phyloP scores from a whole-genome alignment of 1,140 invertebrate species.

The Aethina tumida region DNA sequence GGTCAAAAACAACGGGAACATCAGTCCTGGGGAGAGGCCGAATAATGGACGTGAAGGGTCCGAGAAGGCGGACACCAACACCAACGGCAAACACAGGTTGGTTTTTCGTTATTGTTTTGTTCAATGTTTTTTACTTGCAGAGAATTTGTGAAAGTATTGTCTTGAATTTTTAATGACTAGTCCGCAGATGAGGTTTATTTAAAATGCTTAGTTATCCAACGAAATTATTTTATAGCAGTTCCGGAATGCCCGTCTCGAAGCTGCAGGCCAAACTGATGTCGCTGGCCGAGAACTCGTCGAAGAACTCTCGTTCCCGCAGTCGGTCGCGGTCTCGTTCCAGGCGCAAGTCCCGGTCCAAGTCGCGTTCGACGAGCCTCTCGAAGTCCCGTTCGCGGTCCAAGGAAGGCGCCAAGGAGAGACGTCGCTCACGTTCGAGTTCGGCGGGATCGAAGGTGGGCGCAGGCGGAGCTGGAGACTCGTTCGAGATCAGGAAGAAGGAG shows the following conservation, averaged over 20 bases:
- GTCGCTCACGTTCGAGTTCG: constrained; percentile 20
- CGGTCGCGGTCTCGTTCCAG: constrained; percentile 29
- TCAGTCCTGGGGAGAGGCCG: constrained; percentile 22
- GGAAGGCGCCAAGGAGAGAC: constrained; percentile 20
- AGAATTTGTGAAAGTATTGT: too few species aligned
- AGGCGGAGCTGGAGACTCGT: constrained; percentile 45
- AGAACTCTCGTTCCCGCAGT: constrained; percentile 35
- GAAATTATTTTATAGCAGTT: too few species aligned
- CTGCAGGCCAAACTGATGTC: constrained; percentile 51
- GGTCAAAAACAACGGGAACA: constrained; percentile 27
- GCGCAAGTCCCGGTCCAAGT: constrained; percentile 24
- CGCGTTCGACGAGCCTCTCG: constrained; percentile 31
- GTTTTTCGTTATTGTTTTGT: too few species aligned
- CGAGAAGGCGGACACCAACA: too few species aligned
- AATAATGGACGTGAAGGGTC: constrained; percentile 22
- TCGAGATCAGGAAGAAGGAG: constrained; percentile 65
- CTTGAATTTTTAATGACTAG: too few species aligned
- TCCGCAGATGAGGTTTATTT: too few species aligned
- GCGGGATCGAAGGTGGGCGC: constrained; percentile 30
- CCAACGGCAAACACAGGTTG: constrained; percentile 37
- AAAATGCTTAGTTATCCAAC: too few species aligned
- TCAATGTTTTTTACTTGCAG: too few species aligned
- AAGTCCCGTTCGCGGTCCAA: constrained; percentile 34
- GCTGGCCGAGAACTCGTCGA: constrained; percentile 41
- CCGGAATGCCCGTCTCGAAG: constrained; percentile 41